These are phyloP conservation scores for Phalloptychus januarius DNA, from an alignment of 2,797 vertebrate species.

Conservation along the genomic window DNA sequence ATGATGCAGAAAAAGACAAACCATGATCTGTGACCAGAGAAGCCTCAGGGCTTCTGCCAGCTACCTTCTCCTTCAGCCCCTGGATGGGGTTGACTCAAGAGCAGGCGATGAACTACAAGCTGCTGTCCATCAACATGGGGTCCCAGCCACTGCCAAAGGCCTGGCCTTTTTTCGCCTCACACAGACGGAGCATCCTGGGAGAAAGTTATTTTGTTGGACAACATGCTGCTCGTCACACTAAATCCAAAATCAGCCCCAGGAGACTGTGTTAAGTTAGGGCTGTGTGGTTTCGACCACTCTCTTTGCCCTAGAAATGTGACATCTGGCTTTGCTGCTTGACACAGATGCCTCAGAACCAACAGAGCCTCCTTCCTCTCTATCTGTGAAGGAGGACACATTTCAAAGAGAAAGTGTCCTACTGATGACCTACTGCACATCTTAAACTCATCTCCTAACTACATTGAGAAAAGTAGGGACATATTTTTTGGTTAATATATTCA, in stretches of 20 bases:
- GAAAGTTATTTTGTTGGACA: slow-evolving; percentile 61
- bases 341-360: slow-evolving; percentile 28
- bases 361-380: slow-evolving; percentile 15
- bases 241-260: slow-evolving; percentile 53
- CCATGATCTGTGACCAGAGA: slow-evolving; percentile 60
- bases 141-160: slow-evolving; percentile 38
- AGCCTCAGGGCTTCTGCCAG: slow-evolving; percentile 61
- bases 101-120: slow-evolving; percentile 48
- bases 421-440: neutral
- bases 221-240: slow-evolving; percentile 62
- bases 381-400: slow-evolving; percentile 15
- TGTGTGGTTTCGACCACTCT: slow-evolving; percentile 40
- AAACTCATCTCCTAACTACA: neutral
- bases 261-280: slow-evolving; percentile 55
- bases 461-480: neutral
- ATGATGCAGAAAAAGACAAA: slow-evolving; percentile 45
- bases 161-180: slow-evolving; percentile 26
- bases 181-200: slow-evolving; percentile 28
- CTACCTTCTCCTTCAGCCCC: slow-evolving; percentile 45
- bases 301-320: slow-evolving; percentile 49
- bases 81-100: slow-evolving; percentile 54
- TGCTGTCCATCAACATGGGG: slow-evolving; percentile 58
- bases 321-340: slow-evolving; percentile 44
- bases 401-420: slow-evolving; percentile 12
- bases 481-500: neutral